Conservation (phyloP, 2,888 invertebrate species). For the Trilocha varians region DNA sequence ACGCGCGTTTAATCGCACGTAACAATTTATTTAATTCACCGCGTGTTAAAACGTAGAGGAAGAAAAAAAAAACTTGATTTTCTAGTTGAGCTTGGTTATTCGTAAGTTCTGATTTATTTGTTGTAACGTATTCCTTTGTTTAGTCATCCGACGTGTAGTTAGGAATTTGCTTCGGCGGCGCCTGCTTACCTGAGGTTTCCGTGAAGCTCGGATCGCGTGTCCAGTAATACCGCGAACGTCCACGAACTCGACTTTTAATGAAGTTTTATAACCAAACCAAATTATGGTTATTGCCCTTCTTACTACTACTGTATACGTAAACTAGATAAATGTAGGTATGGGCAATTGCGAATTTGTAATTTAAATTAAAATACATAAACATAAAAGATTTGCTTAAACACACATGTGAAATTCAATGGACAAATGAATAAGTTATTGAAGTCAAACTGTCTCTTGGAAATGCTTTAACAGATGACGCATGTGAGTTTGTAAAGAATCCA, state of each 20-base stretch:
- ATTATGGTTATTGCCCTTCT: slow-evolving; percentile 25
- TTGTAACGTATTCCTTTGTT: slow-evolving; percentile 23
- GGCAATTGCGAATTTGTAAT: neutral
- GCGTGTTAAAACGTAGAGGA: slow-evolving; percentile 27
- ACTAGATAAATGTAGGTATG: neutral
- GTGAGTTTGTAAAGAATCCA: slow-evolving; percentile 12
- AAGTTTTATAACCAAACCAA: slow-evolving; percentile 29
- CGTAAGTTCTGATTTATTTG: slow-evolving; percentile 16
- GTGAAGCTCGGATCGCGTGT: slow-evolving; percentile 59
- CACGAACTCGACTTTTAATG: slow-evolving; percentile 36
- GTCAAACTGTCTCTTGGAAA: slow-evolving; percentile 24
- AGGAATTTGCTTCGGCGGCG: slow-evolving; percentile 28
- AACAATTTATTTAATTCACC: slow-evolving; percentile 60
- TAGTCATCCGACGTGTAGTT: slow-evolving; percentile 24
- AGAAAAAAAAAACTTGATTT: slow-evolving; percentile 17
- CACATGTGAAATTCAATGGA: neutral
- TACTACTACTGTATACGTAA: slow-evolving; percentile 4
- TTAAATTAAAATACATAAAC: too few species aligned
- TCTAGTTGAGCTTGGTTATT: slow-evolving; percentile 19
- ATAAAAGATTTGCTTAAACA: neutral
- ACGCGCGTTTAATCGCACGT: slow-evolving; percentile 65
- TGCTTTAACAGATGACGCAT: slow-evolving; percentile 29
- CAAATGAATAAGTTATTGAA: neutral
- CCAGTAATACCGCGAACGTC: slow-evolving; percentile 40
- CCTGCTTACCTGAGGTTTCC: slow-evolving; percentile 54